Conservation (phyloP, 2,888 invertebrate genomes). For the Tanytarsus gracilentus region DNA sequence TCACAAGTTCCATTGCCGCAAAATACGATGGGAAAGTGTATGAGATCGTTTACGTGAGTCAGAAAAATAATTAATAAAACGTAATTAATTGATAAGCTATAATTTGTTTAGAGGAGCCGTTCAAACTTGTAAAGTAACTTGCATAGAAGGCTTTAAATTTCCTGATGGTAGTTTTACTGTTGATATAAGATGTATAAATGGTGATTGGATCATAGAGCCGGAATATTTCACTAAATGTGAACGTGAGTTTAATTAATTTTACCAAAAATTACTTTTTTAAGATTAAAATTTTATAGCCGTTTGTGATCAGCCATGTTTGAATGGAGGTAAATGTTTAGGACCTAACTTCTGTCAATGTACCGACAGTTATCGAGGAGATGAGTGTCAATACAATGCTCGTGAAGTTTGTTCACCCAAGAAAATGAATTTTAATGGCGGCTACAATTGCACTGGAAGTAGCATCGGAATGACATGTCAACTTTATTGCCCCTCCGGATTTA, state of each 20-base stretch:
- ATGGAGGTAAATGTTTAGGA: slow-evolving; percentile 72
- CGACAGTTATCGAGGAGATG: slow-evolving; percentile 46
- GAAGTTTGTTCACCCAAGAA: slow-evolving; percentile 53
- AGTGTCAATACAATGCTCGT: slow-evolving; percentile 41
- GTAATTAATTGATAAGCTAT: background rate
- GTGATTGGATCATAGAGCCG: slow-evolving; percentile 59
- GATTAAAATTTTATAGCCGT: slow-evolving; percentile 50
- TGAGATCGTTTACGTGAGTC: slow-evolving; percentile 51
- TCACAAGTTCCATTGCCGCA: slow-evolving; percentile 55
- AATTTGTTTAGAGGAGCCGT: background rate
- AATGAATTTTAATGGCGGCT: slow-evolving; percentile 66
- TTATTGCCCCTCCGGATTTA: slow-evolving; percentile 56
- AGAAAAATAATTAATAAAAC: no score
- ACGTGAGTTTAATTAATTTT: slow-evolving; percentile 59
- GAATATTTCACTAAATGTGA: slow-evolving; percentile 46
- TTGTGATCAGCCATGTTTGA: slow-evolving; percentile 63
- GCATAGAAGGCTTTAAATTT: slow-evolving; percentile 50
- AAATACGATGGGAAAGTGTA: slow-evolving; percentile 56
- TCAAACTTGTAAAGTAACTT: slow-evolving; percentile 2
- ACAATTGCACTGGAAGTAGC: slow-evolving; percentile 56
- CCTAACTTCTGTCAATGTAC: slow-evolving; percentile 72
- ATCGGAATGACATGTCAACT: slow-evolving; percentile 55
- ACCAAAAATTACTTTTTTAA: background rate
- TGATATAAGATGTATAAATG: slow-evolving; percentile 58
- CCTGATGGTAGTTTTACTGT: slow-evolving; percentile 60